Evolutionary conservation across 2,888 invertebrate genomes (phyloP).

Genomic region (Trachelus iudaicus): DNA sequence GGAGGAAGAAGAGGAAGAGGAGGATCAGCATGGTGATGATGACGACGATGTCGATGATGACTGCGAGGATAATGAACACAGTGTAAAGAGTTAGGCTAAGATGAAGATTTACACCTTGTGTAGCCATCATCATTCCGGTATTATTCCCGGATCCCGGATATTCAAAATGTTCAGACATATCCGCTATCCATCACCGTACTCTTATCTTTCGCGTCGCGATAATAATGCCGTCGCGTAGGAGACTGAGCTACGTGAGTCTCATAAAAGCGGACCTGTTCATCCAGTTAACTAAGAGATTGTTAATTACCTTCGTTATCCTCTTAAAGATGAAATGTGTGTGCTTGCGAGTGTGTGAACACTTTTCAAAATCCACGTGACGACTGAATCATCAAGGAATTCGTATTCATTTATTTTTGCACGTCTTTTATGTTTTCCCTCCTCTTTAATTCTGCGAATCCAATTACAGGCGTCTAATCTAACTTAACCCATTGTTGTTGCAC

Average conservation of each 20-base stretch:
- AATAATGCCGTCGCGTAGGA: neutral
- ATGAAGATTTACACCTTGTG: neutral
- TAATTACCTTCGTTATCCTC: neutral
- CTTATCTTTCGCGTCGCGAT: neutral
- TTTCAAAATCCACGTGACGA: neutral
- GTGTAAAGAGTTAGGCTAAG: neutral
- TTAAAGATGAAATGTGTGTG: neutral
- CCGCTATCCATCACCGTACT: neutral
- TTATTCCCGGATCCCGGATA: neutral
- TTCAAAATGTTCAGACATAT: neutral
- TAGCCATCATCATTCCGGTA: neutral
- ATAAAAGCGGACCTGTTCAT: neutral
- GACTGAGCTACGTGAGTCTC: neutral
- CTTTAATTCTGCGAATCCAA: neutral
- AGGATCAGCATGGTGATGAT: conserved; percentile 8
- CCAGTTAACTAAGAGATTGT: neutral
- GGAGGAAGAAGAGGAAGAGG: conserved; percentile 21
- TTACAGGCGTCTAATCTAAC: neutral
- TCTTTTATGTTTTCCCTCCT: neutral
- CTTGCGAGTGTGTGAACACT: neutral
- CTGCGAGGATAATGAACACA: neutral
- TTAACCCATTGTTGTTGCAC: neutral
- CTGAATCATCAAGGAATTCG: neutral
- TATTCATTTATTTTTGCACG: neutral
- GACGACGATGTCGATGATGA: neutral